Conservation (phyloP, 2,113 vertebrate genomes). For the Daphoenositta chrysoptera region DNA sequence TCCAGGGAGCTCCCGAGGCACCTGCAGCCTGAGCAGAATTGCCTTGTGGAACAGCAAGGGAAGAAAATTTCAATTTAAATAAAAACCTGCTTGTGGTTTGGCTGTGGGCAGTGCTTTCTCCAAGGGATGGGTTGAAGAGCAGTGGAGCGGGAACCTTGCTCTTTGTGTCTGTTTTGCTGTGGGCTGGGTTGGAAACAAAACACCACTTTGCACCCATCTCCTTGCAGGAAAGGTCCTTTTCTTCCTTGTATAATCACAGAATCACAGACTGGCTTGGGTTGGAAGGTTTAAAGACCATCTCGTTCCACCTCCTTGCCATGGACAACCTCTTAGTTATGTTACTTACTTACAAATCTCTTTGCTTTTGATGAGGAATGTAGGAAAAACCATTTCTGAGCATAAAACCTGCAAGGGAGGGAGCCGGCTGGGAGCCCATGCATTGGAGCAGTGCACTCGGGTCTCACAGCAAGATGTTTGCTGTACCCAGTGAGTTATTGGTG, state of each 20-base stretch:
- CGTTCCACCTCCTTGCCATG: accelerated
- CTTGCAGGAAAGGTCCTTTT: neutral
- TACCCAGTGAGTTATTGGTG: neutral
- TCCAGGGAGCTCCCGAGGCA: neutral
- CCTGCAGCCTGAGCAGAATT: neutral
- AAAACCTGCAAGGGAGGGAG: neutral
- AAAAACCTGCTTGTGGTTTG: neutral
- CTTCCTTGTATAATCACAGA: neutral
- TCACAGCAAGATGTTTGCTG: neutral
- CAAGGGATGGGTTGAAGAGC: neutral
- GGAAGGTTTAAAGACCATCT: neutral
- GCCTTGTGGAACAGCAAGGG: neutral
- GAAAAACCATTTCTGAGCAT: neutral
- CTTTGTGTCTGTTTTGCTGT: neutral
- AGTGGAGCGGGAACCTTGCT: accelerated
- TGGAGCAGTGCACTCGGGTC: accelerated
- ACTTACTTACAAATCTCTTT: neutral
- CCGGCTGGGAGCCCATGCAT: accelerated
- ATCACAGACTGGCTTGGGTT: neutral
- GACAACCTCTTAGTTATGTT: neutral
- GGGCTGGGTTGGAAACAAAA: neutral
- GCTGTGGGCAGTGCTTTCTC: neutral
- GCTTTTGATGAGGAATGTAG: neutral
- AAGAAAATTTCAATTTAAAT: neutral
- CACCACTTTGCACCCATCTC: neutral